Conservation (phyloP, 2,888 invertebrate genomes). For the Nycteola revayana region DNA sequence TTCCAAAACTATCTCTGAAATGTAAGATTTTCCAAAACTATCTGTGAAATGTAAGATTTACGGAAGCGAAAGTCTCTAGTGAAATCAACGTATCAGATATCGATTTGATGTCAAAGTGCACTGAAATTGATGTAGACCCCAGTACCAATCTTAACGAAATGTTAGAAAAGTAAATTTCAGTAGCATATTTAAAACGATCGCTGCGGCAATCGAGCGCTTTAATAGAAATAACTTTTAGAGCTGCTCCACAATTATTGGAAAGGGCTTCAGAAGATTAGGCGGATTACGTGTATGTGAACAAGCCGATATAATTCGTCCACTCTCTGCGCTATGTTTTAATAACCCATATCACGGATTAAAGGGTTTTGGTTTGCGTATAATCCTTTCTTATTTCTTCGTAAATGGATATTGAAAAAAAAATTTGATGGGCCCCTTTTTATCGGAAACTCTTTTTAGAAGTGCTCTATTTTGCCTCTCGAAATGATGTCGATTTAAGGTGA, state of each 20-base stretch:
- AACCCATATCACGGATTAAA: conserved; percentile 69
- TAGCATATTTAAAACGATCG: conserved; percentile 20
- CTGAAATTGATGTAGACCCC: background rate
- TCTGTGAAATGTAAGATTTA: too few relatives aligned
- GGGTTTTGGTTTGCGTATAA: conserved; percentile 69
- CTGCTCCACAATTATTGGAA: conserved; percentile 38
- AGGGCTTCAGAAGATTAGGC: conserved; percentile 35
- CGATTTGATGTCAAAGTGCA: conserved; percentile 24
- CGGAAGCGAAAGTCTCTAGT: conserved; percentile 9
- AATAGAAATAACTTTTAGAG: conserved; percentile 35
- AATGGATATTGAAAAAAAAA: conserved; percentile 78
- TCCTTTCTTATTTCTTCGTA: conserved; percentile 72
- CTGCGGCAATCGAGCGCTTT: conserved; percentile 16
- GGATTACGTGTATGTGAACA: conserved; percentile 41
- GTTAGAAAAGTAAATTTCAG: conserved; percentile 23
- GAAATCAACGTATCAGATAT: conserved; percentile 17
- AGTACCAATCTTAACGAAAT: conserved; percentile 1
- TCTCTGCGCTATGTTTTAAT: conserved; percentile 61
- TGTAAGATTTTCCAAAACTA: too few relatives aligned
- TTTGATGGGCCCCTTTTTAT: conserved; percentile 70
- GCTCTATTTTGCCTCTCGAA: conserved; percentile 74
- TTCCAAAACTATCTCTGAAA: too few relatives aligned
- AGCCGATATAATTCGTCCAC: conserved; percentile 54
- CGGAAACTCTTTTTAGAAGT: conserved; percentile 72
- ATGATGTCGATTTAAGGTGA: conserved; percentile 79